These are phyloP conservation scores for Squalus acanthias DNA, from an alignment of 2,797 vertebrate species.

Conservation along the genomic window DNA sequence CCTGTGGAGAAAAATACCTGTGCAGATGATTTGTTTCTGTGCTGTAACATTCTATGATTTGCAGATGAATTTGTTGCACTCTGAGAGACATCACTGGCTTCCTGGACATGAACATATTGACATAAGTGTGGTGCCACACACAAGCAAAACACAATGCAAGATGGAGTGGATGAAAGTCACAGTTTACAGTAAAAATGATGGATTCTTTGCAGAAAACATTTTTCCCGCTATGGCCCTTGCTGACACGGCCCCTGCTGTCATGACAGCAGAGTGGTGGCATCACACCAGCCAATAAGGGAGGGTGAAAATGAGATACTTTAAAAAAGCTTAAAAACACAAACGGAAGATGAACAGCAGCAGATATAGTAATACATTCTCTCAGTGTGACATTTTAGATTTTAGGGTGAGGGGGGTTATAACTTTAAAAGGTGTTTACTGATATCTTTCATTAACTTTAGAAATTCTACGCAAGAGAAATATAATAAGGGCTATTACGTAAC, in stretches of 20 bases:
- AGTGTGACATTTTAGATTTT: neutral
- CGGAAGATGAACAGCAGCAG: neutral
- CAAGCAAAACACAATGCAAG: neutral
- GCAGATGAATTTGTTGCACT: neutral
- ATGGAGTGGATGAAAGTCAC: neutral
- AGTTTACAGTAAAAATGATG: neutral
- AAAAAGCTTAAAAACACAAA: neutral
- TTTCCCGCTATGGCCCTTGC: neutral
- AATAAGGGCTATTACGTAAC: neutral
- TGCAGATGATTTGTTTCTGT: neutral
- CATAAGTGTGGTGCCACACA: neutral
- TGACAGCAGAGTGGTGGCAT: neutral
- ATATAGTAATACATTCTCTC: neutral
- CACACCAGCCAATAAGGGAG: neutral
- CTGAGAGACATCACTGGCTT: neutral
- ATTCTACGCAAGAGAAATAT: neutral
- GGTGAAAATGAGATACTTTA: neutral
- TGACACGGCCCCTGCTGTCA: too few relatives aligned
- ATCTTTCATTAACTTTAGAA: slow-evolving; percentile 1
- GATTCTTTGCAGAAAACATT: neutral
- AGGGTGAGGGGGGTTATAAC: neutral
- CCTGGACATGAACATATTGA: neutral
- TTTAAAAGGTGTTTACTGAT: neutral
- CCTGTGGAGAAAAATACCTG: neutral
- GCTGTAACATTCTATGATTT: neutral